These are phyloP conservation scores for Antechinus stuartii DNA, from an alignment of 2,113 vertebrate genomes.

Conservation along the genomic window DNA sequence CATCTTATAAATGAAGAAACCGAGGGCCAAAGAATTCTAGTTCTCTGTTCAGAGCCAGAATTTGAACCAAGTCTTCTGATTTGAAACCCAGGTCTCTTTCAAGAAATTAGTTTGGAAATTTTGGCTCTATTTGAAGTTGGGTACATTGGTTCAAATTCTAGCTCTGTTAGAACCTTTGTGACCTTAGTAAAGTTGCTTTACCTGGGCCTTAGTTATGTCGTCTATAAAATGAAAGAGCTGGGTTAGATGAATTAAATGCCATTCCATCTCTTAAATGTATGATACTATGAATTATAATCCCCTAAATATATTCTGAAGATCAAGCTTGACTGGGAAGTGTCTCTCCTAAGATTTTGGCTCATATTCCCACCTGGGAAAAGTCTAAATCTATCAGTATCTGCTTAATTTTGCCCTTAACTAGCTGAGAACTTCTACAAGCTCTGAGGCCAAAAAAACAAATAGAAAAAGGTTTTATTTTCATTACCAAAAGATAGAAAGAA, in stretches of 20 bases:
- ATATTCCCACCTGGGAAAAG: not conserved
- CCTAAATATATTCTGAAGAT: not conserved
- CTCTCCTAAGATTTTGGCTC: not conserved
- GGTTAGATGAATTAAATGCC: not conserved
- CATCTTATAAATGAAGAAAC: not conserved
- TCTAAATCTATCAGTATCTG: not conserved
- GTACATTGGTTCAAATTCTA: not conserved
- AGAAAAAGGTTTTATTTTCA: not conserved
- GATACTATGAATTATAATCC: not conserved
- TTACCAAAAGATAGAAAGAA: not conserved
- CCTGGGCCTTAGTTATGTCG: not conserved
- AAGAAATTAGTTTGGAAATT: not conserved
- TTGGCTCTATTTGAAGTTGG: not conserved
- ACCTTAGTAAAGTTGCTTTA: not conserved
- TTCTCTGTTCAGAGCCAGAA: not conserved
- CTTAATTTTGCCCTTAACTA: not conserved
- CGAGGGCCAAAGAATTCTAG: not conserved
- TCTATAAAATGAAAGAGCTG: not conserved
- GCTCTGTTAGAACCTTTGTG: not conserved
- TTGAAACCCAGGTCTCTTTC: no score
- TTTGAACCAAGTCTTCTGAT: no score
- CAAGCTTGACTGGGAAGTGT: not conserved
- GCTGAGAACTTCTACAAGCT: not conserved
- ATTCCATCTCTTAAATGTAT: not conserved
- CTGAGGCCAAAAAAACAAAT: not conserved